Evolutionary conservation across 2,888 invertebrate species (phyloP).

Genomic region (Eupelmus urozonus): DNA sequence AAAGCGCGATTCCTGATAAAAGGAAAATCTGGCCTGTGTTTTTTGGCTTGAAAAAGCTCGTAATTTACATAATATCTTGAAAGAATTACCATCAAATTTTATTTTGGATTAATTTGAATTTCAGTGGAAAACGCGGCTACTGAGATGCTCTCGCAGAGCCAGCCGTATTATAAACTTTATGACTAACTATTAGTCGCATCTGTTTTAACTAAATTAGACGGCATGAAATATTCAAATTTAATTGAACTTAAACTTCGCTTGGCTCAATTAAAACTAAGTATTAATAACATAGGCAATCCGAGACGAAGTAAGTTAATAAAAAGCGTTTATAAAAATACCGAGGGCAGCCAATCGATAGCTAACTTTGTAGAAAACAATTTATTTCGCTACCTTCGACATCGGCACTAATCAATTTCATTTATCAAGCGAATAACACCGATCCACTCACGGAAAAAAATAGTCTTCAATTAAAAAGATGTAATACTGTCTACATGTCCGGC

Average conservation of each 20-base stretch:
- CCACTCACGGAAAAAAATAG: neutral
- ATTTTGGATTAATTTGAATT: constrained; percentile 33
- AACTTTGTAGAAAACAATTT: too few relatives aligned
- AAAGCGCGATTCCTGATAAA: constrained; percentile 21
- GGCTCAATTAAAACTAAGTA: neutral
- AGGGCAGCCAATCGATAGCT: neutral
- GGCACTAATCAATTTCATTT: neutral
- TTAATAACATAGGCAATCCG: neutral
- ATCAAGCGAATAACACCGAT: neutral
- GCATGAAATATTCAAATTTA: constrained; percentile 16
- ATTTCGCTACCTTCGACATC: neutral
- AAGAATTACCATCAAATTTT: constrained; percentile 14
- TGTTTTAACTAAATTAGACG: constrained; percentile 13
- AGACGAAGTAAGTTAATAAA: too few relatives aligned
- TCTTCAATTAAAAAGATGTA: constrained; percentile 6
- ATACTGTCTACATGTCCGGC: neutral
- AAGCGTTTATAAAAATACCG: too few relatives aligned
- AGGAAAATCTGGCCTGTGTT: constrained; percentile 12
- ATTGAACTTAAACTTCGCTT: neutral
- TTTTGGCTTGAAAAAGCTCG: neutral
- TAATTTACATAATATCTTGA: constrained; percentile 32
- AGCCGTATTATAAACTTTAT: neutral
- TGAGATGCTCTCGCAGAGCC: too few relatives aligned
- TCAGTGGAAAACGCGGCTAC: neutral
- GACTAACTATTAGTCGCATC: constrained; percentile 34